Conservation (phyloP, 2,888 invertebrate species). For the Cryptophagus acutangulus region DNA sequence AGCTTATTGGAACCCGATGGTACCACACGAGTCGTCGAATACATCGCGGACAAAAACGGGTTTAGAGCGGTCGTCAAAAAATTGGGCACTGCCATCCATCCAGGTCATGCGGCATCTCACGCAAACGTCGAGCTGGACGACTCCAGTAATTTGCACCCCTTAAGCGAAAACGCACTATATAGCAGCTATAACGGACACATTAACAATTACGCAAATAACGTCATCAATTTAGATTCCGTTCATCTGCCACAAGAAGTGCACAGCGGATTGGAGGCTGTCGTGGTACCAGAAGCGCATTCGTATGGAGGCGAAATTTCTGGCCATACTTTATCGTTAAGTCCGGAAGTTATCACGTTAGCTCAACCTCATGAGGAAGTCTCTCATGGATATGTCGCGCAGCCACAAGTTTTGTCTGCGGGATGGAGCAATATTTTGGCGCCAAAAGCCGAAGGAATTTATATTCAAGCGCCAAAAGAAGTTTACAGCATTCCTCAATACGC, state of each 20-base stretch:
- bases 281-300: no score
- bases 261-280: no score
- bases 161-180: slow-evolving; percentile 15
- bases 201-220: no score
- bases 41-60: slow-evolving; percentile 41
- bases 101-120: slow-evolving; percentile 24
- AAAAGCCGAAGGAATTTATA: slow-evolving; percentile 9
- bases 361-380: neutral
- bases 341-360: no score
- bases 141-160: no score
- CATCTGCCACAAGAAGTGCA: no score
- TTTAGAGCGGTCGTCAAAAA: slow-evolving; percentile 43
- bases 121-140: slow-evolving; percentile 22
- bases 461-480: slow-evolving; percentile 8
- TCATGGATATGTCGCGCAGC: neutral
- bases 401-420: no score
- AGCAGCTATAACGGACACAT: slow-evolving; percentile 5
- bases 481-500: neutral
- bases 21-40: slow-evolving; percentile 42
- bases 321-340: no score
- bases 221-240: no score
- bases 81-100: slow-evolving; percentile 32
- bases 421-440: no score
- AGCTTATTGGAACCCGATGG: slow-evolving; percentile 43
- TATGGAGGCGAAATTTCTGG: no score